Percentiles rank a stretch among this genome's conserved stretches.
These are phyloP conservation scores for Osedax frankpressi DNA, from an alignment of 2,888 invertebrate species.

Conservation along the genomic window DNA sequence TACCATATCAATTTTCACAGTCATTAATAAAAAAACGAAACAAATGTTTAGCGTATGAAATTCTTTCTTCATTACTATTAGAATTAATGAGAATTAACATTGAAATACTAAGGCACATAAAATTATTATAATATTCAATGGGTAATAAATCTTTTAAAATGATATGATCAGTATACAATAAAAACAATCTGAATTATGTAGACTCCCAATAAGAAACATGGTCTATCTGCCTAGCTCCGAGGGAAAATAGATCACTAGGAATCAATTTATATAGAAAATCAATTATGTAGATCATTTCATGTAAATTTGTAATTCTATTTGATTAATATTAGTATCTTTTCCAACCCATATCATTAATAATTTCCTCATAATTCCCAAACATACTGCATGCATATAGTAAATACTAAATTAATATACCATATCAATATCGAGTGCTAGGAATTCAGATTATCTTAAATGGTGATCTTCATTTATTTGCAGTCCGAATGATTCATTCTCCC, in stretches of 20 bases:
- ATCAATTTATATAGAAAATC: neutral
- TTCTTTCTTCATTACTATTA: neutral
- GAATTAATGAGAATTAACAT: neutral
- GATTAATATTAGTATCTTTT: neutral
- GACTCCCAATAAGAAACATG: neutral
- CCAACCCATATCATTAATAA: constrained; percentile 3
- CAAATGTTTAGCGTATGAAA: neutral
- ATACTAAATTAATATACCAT: constrained; percentile 15
- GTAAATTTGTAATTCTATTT: neutral
- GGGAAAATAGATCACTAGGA: neutral
- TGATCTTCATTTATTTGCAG: neutral
- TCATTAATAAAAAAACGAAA: neutral
- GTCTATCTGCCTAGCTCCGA: neutral
- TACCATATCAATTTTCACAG: neutral
- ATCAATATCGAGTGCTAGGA: constrained; percentile 13
- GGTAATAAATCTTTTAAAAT: neutral
- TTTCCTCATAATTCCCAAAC: constrained; percentile 12
- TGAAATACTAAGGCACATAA: neutral
- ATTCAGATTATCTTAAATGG: constrained; percentile 9
- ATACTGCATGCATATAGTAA: constrained; percentile 10
- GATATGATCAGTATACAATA: neutral
- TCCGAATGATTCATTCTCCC: neutral
- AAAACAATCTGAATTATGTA: neutral
- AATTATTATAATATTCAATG: neutral
- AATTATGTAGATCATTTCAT: neutral